phyloP scores from a whole-genome alignment of 1,140 invertebrate species.

The Rhagoletis pomonella region DNA sequence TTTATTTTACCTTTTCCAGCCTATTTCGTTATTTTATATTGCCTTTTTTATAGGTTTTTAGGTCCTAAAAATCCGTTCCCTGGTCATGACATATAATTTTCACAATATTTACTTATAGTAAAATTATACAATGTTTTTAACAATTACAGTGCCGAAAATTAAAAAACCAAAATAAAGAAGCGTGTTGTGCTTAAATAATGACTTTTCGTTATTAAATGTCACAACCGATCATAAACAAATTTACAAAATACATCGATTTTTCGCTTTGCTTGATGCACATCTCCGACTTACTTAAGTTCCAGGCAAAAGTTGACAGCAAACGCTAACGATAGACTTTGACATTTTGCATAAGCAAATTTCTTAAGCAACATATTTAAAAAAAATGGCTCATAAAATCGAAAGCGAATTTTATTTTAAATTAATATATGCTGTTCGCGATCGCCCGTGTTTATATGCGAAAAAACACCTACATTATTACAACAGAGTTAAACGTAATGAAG shows the following conservation, averaged over 20 bases:
- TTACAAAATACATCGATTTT: slow-evolving; percentile 1
- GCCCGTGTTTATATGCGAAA: slow-evolving; percentile 7
- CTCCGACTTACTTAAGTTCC: not conserved
- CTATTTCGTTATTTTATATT: too few relatives aligned
- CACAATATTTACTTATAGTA: too few relatives aligned
- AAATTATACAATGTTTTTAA: too few relatives aligned
- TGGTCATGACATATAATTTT: too few relatives aligned
- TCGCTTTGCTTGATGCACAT: not conserved
- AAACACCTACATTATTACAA: slow-evolving; percentile 28
- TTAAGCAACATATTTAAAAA: not conserved
- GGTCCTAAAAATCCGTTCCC: too few relatives aligned
- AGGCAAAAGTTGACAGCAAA: slow-evolving; percentile 4
- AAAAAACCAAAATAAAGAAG: too few relatives aligned
- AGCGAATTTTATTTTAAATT: slow-evolving; percentile 5
- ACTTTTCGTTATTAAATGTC: too few relatives aligned
- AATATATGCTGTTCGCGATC: not conserved
- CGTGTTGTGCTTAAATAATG: too few relatives aligned
- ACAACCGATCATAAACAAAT: too few relatives aligned
- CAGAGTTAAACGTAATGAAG: slow-evolving; percentile 28
- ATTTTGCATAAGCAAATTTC: slow-evolving; percentile 34
- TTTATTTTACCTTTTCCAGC: too few relatives aligned
- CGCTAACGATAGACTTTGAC: not conserved
- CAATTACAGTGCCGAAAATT: too few relatives aligned
- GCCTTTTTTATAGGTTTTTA: too few relatives aligned
- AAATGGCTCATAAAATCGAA: slow-evolving; percentile 19